These are phyloP conservation scores for Temnothorax curvispinosus DNA, from an alignment of 1,140 invertebrate genomes.

Conservation along the genomic window DNA sequence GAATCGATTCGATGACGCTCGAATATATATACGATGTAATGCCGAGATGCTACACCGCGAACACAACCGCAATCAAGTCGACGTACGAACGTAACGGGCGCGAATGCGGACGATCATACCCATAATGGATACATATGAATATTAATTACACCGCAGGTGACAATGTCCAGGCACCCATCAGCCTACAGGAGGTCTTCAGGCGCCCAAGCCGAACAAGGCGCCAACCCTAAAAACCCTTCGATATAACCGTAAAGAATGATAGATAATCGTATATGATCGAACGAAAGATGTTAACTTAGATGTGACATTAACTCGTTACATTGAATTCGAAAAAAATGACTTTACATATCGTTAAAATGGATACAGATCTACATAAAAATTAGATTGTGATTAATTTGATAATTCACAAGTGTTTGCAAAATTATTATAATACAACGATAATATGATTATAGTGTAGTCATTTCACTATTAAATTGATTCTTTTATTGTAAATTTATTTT, in stretches of 20 bases:
- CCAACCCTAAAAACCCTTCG: slow-evolving; percentile 60
- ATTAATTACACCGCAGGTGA: slow-evolving; percentile 85
- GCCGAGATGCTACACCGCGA: background rate
- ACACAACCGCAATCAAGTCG: background rate
- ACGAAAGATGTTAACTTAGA: too few species aligned
- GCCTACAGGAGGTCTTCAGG: slow-evolving; percentile 75
- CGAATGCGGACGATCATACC: slow-evolving; percentile 56
- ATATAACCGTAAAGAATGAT: background rate
- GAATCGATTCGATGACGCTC: slow-evolving; percentile 39
- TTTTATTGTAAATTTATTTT: too few species aligned
- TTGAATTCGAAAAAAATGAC: background rate
- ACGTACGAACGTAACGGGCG: background rate
- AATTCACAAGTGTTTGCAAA: too few species aligned
- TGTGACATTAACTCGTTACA: background rate
- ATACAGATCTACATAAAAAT: background rate
- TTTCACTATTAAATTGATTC: too few species aligned
- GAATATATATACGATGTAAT: background rate
- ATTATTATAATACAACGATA: too few species aligned
- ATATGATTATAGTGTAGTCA: too few species aligned
- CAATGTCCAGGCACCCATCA: slow-evolving; percentile 81
- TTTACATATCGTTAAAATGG: background rate
- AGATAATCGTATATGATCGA: background rate
- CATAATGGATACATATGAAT: slow-evolving; percentile 81
- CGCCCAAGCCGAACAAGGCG: slow-evolving; percentile 71
- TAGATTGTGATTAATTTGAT: background rate